phyloP scores from a whole-genome alignment of 2,888 invertebrate species.

The Limenitis camilla region DNA sequence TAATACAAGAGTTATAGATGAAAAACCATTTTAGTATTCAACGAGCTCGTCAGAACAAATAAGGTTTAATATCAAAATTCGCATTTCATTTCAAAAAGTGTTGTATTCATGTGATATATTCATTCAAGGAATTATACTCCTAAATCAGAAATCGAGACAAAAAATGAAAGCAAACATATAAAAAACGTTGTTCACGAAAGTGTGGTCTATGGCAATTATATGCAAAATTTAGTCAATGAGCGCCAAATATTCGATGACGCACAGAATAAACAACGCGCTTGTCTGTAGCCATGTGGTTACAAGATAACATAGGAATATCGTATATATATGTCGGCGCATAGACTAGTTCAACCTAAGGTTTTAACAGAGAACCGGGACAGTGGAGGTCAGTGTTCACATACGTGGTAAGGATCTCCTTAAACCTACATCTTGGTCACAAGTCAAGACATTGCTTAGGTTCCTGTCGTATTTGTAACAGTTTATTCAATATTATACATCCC shows the following conservation, averaged over 20 bases:
- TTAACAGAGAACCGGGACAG: no score
- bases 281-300: no score
- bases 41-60: neutral
- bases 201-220: slow-evolving; percentile 14
- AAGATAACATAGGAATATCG: no score
- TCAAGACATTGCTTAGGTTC: no score
- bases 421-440: no score
- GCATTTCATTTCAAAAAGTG: neutral
- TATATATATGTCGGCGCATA: no score
- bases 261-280: slow-evolving; percentile 29
- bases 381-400: no score
- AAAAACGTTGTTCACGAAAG: neutral
- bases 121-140: slow-evolving; percentile 1
- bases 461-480: no score
- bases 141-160: neutral
- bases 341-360: no score
- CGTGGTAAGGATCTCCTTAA: no score
- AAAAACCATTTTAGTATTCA: neutral
- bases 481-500: no score
- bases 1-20: neutral
- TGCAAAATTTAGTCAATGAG: slow-evolving; percentile 21
- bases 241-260: slow-evolving; percentile 33
- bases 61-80: neutral
- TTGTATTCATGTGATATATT: neutral
- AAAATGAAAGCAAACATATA: slow-evolving; percentile 6